Percentiles rank a stretch among this genome's conserved stretches.
Evolutionary conservation across 2,797 vertebrate species (phyloP).

Genomic region (Cryptoblepharus egeriae): DNA sequence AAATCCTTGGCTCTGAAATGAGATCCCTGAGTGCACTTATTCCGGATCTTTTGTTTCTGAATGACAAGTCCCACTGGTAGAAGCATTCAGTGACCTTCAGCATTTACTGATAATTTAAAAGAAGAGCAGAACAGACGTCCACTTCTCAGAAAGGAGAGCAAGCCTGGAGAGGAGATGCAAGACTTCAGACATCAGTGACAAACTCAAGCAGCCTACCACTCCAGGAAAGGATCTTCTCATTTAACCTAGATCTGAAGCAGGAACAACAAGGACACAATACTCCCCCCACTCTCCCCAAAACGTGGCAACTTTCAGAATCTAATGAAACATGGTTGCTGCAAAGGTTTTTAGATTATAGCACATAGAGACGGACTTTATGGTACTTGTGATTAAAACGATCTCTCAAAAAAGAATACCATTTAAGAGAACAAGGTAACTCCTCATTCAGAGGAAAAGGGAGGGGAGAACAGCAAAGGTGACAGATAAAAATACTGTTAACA

Average conservation of each 20-base stretch:
- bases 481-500: background rate
- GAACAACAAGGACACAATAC: conserved; percentile 62
- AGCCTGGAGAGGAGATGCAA: conserved; percentile 12
- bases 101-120: conserved; percentile 67
- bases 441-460: background rate
- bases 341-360: conserved; percentile 37
- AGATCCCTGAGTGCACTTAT: conserved; percentile 43
- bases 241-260: conserved; percentile 12
- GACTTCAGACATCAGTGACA: conserved; percentile 26
- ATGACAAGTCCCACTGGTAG: conserved; percentile 70
- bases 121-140: conserved; percentile 59
- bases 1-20: conserved; percentile 35
- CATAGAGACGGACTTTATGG: conserved; percentile 50
- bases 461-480: background rate
- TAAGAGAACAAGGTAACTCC: background rate
- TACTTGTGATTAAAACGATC: conserved; percentile 23
- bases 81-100: conserved; percentile 94
- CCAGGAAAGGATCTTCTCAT: conserved; percentile 27
- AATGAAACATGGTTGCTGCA: conserved; percentile 32
- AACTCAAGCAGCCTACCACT: conserved; percentile 37
- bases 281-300: background rate
- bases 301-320: conserved; percentile 35
- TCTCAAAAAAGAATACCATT: conserved; percentile 32
- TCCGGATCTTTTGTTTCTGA: background rate
- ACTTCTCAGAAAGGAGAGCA: conserved; percentile 1